Percentiles rank a stretch among this genome's conserved stretches.
Conservation (phyloP, 2,888 invertebrate genomes). For the Ecliptopera silaceata region DNA sequence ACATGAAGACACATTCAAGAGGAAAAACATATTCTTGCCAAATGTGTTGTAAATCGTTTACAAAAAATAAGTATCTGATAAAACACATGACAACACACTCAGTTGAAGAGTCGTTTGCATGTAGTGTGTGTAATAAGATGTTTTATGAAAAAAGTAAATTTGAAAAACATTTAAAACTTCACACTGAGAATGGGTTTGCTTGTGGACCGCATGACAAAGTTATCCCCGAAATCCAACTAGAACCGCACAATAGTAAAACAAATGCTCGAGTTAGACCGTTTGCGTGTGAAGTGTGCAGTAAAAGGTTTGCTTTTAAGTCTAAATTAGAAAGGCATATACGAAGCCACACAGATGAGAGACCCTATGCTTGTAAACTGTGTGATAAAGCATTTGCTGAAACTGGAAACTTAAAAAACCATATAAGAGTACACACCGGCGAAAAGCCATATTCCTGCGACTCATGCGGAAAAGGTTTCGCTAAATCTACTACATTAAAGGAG, state of each 20-base stretch:
- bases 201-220: slow-evolving; percentile 15
- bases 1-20: slow-evolving; percentile 11
- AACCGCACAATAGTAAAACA: slow-evolving; percentile 11
- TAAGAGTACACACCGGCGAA: slow-evolving; percentile 21
- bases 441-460: slow-evolving; percentile 25
- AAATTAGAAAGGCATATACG: slow-evolving; percentile 21
- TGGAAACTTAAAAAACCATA: slow-evolving; percentile 24
- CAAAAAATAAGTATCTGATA: slow-evolving; percentile 1
- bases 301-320: slow-evolving; percentile 13
- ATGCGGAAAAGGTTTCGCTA: slow-evolving; percentile 23
- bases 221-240: slow-evolving; percentile 15
- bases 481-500: slow-evolving; percentile 19
- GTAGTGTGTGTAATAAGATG: background rate
- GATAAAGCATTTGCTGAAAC: slow-evolving; percentile 18
- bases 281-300: slow-evolving; percentile 18
- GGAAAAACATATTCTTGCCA: background rate
- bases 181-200: slow-evolving; percentile 1
- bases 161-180: background rate
- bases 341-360: slow-evolving; percentile 21
- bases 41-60: slow-evolving; percentile 9
- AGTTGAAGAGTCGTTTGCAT: slow-evolving; percentile 12
- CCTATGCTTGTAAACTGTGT: slow-evolving; percentile 19
- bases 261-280: slow-evolving; percentile 8
- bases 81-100: slow-evolving; percentile 16
- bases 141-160: background rate